Base-by-base conservation (phyloP, 1,140 invertebrate genomes). In the Nixonia krombeini region DNA sequence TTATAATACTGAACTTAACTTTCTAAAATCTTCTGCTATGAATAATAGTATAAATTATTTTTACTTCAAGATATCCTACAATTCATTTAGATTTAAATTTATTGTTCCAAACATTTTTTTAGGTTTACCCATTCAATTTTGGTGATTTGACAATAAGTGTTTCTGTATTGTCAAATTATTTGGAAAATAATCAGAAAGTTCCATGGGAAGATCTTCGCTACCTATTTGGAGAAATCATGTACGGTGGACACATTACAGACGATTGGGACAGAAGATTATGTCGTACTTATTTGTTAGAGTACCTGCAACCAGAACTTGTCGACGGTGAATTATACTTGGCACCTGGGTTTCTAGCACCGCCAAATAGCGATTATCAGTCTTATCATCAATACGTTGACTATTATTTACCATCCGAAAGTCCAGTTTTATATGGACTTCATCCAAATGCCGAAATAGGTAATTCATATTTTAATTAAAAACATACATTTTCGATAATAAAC, bases 141-240 rank as follows among this genome's bases (percentile, higher is more conserved):
- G 95, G 95, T 15, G 96, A 98, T 83, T 82, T 98, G 21, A 96
- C 94, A 0, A 98, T 97, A 51, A 96, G 95, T 76, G 91, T 94
- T 0, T 93, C 94, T 75, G 96, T 98, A 0, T 76, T 98, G 1
- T 93, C 90, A 76, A 99, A 98, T 83, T 98, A 98, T 85, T 83
- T 99, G 72, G 96, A 98, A 79, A 92, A 90, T 37, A 97, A 95
- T 80, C 91, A 88, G 10, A 90, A 90, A 46, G 90, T 97, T 8
- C 95, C 95, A 0, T 97, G 94, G 94, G 95, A 97, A 79, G 95
- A 97, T 86, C 85, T 98, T 45, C 87, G 95, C 3, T 97, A 97
- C 80, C 86, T 97, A 1, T 97, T 97, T 81, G 96, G 96, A 0
- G 96, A 98, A 85, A 97, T 97, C 56, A 97, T 97, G 96, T 98